These are phyloP conservation scores for Rhamphomyia laevipes DNA, from an alignment of 2,888 invertebrate species.

Conservation along the genomic window DNA sequence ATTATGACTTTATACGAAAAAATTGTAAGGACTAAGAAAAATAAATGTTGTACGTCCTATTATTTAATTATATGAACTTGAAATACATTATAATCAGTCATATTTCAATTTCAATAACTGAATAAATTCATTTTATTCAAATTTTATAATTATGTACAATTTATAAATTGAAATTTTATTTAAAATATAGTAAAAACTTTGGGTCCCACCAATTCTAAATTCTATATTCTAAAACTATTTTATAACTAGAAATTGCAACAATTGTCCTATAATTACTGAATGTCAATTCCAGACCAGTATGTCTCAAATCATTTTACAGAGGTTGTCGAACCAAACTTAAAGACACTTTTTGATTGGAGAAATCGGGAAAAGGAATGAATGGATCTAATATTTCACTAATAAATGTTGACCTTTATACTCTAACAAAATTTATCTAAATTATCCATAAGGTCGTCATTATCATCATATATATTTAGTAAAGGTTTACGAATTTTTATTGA, in stretches of 20 bases:
- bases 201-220: neutral
- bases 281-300: neutral
- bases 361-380: conserved; percentile 27
- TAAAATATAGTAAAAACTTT: neutral
- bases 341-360: conserved; percentile 22
- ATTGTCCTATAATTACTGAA: neutral
- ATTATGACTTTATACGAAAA: no score
- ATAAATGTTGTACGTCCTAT: no score
- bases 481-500: neutral
- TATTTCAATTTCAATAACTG: no score
- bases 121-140: no score
- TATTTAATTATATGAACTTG: no score
- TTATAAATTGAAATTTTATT: conserved; percentile 20
- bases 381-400: conserved; percentile 31
- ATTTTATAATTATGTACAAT: neutral
- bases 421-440: conserved; percentile 30
- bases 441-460: conserved; percentile 6
- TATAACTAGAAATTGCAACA: neutral
- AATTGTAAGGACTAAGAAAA: no score
- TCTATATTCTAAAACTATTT: neutral
- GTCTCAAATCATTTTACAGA: conserved; percentile 41
- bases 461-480: neutral
- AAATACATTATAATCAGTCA: no score
- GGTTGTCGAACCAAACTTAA: conserved; percentile 25
- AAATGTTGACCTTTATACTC: conserved; percentile 43